Evolutionary conservation across 2,113 vertebrate genomes (phyloP).

Genomic region (Coracopsis vasa): DNA sequence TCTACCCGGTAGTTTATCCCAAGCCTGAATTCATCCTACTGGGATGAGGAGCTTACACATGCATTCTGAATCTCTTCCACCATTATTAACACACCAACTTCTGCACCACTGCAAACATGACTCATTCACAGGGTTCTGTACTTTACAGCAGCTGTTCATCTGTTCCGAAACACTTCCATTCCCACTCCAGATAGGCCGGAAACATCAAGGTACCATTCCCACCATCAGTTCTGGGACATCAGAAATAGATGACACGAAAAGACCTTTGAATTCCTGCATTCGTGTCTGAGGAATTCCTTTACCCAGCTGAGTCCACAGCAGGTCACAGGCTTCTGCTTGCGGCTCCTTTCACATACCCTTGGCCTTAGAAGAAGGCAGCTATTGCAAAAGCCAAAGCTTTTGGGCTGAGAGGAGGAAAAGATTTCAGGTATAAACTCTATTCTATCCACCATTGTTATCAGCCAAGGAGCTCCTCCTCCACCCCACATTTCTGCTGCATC

Average conservation of each 20-base stretch:
- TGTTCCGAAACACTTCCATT: background rate
- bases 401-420: background rate
- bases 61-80: background rate
- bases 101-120: background rate
- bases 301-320: background rate
- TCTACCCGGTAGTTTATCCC: background rate
- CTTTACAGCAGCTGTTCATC: background rate
- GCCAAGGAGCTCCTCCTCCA: background rate
- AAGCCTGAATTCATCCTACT: background rate
- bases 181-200: rapidly evolving
- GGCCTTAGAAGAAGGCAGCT: background rate
- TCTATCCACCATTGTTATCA: background rate
- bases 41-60: background rate
- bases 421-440: background rate
- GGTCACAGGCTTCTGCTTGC: background rate
- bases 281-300: background rate
- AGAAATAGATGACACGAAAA: background rate
- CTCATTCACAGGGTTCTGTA: rapidly evolving
- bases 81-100: rapidly evolving
- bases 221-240: background rate
- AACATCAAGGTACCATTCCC: background rate
- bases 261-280: background rate
- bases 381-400: background rate
- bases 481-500: background rate
- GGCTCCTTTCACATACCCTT: background rate